These are phyloP conservation scores for Hippocampus mohnikei DNA, from an alignment of 2,113 vertebrate species.

Conservation along the genomic window DNA sequence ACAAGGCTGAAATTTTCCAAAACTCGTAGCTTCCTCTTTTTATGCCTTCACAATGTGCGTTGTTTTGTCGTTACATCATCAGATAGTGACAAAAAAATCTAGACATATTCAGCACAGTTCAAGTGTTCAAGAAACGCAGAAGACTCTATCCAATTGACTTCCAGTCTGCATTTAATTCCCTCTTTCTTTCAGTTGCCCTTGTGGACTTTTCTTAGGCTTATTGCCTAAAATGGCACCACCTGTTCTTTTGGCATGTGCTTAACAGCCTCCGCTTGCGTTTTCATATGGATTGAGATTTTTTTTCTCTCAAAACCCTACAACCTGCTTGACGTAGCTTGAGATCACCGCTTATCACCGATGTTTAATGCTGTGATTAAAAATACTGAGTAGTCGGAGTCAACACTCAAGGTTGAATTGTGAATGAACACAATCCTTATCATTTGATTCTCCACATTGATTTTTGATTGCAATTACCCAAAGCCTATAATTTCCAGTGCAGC, in stretches of 20 bases:
- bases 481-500: not conserved
- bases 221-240: not conserved
- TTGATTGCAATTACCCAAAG: constrained; percentile 1
- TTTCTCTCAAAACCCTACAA: not conserved
- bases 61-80: not conserved
- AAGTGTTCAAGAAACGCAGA: too few species aligned
- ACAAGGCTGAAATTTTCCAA: not conserved
- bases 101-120: too few species aligned
- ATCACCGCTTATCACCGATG: too few species aligned
- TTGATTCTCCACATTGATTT: not conserved
- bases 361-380: not conserved
- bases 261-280: not conserved
- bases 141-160: too few species aligned
- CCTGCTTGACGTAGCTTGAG: not conserved
- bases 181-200: too few species aligned
- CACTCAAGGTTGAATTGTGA: not conserved
- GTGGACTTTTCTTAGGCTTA: too few species aligned
- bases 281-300: not conserved
- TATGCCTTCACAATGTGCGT: not conserved
- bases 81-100: not conserved
- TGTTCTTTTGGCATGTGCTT: not conserved
- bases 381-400: not conserved
- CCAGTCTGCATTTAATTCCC: too few species aligned
- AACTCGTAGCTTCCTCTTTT: not conserved
- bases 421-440: not conserved